phyloP scores from a whole-genome alignment of 2,113 vertebrate species.

The Calcarius ornatus region DNA sequence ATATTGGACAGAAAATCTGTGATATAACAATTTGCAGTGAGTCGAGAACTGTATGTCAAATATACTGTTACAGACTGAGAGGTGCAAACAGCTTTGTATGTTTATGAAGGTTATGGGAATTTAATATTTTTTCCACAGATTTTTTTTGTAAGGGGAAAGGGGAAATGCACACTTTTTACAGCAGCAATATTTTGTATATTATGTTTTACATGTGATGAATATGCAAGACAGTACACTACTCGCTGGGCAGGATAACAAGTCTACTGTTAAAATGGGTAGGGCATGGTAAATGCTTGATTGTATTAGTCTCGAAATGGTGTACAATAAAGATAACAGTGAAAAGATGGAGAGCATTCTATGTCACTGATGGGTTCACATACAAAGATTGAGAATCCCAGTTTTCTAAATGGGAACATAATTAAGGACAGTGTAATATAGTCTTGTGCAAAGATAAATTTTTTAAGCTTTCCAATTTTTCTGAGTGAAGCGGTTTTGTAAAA shows the following conservation, averaged over 20 bases:
- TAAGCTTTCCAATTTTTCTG: slow-evolving; percentile 71
- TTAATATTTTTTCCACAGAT: slow-evolving; percentile 81
- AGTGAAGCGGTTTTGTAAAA: slow-evolving; percentile 75
- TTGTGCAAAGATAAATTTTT: slow-evolving; percentile 69
- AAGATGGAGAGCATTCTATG: slow-evolving; percentile 30
- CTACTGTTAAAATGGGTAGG: slow-evolving; percentile 49
- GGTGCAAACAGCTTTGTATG: slow-evolving; percentile 73
- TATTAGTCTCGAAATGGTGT: slow-evolving; percentile 53
- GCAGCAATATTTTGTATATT: slow-evolving; percentile 84
- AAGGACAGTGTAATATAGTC: slow-evolving; percentile 59
- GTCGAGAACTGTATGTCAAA: slow-evolving; percentile 70
- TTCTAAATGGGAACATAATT: slow-evolving; percentile 53
- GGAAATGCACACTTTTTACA: slow-evolving; percentile 81
- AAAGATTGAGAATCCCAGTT: slow-evolving; percentile 53
- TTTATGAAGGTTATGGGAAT: slow-evolving; percentile 79
- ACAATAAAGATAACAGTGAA: slow-evolving; percentile 46
- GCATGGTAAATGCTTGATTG: slow-evolving; percentile 44
- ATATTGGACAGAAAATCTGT: slow-evolving; percentile 80
- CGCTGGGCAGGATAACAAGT: slow-evolving; percentile 50
- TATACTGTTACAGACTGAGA: slow-evolving; percentile 76
- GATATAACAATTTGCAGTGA: slow-evolving; percentile 63
- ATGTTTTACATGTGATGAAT: slow-evolving; percentile 76
- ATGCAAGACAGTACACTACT: slow-evolving; percentile 76
- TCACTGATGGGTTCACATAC: slow-evolving; percentile 14
- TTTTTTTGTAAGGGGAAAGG: slow-evolving; percentile 79